Evolutionary conservation across 2,888 invertebrate species (phyloP), one percentile per base, ranked within the genome.

Genomic region (Pyrocoelia pectoralis): DNA sequence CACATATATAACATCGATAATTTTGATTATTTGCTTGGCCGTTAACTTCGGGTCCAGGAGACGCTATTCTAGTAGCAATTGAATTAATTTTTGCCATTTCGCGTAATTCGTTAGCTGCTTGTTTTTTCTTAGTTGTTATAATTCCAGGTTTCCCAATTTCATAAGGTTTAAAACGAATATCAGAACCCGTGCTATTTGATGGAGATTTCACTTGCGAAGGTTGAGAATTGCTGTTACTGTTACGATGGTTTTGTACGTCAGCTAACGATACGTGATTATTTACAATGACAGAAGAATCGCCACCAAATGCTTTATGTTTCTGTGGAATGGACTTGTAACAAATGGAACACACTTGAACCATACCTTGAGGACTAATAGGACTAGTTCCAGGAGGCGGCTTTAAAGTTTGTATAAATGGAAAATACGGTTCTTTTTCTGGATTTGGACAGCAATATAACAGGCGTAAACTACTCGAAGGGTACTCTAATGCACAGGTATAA

Each of bases 341-440:
- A 73, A 89, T 87, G 74, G 92, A 90, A 82, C 93, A 93, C 75
- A 95, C 93, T 84, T 93, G 91, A 70, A 93, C 93, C 89, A 93
- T 91, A 72, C 94, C 95, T 84, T 94, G 92, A 62, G 93, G 92
- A 82, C 93, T 94, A 73, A 96, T 92, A 38, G 95, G 93, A 82
- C 93, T 92, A 75, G 95, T 92, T 74, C 94, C 94, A 55, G 89
- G 88, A 69, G 92, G 92, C 62, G 92, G 88, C 81, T 89, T 89
- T 75, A 94, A 83, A 73, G 88, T 87, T 76, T 90, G 90, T 64
- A 97, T 91, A 81, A 94, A 94, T 10, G 96, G 94, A 83, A 93
- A 96, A 81, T 92, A 95, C 55, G 95, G 93, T 81, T 96, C 95
- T 61, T 91, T 85, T 77, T 94, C 94, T 0, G 90, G 89, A 82